phyloP scores from a whole-genome alignment of 2,113 vertebrate genomes.

The Hirundichthys speculiger region DNA sequence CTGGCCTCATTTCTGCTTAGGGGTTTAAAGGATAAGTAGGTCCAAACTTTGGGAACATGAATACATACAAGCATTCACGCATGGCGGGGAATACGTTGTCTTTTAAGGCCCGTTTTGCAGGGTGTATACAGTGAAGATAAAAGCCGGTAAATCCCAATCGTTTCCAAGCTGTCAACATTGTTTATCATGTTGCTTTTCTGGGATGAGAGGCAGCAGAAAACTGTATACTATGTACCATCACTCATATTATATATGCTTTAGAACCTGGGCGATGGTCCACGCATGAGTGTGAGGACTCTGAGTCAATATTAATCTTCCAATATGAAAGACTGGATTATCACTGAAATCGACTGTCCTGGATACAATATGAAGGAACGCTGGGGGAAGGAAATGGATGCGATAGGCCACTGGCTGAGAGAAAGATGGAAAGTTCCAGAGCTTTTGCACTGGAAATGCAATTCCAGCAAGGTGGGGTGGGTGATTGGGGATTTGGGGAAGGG shows the following conservation, averaged over 20 bases:
- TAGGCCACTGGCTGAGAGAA: neutral
- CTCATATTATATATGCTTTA: slow-evolving; percentile 47
- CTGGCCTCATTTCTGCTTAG: neutral
- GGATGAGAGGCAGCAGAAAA: slow-evolving; percentile 33
- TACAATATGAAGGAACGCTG: slow-evolving; percentile 36
- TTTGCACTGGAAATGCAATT: slow-evolving; percentile 37
- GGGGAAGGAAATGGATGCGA: slow-evolving; percentile 19
- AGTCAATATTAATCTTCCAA: slow-evolving; percentile 74
- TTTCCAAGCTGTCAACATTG: slow-evolving; percentile 12
- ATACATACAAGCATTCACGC: slow-evolving; percentile 13
- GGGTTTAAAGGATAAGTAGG: slow-evolving; percentile 17
- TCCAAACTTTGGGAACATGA: slow-evolving; percentile 27
- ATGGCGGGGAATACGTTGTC: neutral
- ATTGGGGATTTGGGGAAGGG: neutral
- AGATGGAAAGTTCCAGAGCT: slow-evolving; percentile 37
- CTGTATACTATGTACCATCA: slow-evolving; percentile 57
- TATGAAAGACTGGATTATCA: slow-evolving; percentile 73
- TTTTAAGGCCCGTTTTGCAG: slow-evolving; percentile 14
- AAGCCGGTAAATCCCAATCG: slow-evolving; percentile 33
- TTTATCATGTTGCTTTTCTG: slow-evolving; percentile 34
- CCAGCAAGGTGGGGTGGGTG: slow-evolving; percentile 39
- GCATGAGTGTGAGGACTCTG: slow-evolving; percentile 50
- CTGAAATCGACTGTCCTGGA: slow-evolving; percentile 50
- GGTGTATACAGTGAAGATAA: slow-evolving; percentile 12
- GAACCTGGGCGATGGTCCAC: slow-evolving; percentile 48